Evolutionary conservation across 2,888 invertebrate genomes (phyloP), one percentile per base, ranked within the genome.

Genomic region (Hydriomena furcata): DNA sequence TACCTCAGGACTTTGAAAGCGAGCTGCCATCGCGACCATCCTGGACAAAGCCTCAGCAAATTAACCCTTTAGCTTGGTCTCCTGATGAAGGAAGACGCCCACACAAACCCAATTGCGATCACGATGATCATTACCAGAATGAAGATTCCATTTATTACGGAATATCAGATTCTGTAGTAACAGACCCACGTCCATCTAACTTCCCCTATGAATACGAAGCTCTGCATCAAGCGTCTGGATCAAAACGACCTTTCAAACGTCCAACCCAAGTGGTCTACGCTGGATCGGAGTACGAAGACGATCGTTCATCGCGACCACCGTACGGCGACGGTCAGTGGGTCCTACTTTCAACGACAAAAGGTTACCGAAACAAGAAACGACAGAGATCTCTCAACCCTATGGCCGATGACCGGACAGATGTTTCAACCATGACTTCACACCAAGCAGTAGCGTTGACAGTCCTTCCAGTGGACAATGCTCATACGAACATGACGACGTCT

Each of bases 321-420:
- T 89, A 91, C 52, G 94, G 94, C 0, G 94, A 95, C 52, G 95
- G 95, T 0, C 94, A 95, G 62, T 95, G 95, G 95, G 93, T 95
- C 1, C 81, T 95, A 1, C 78, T 95, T 5, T 95, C 95, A 0
- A 95, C 95, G 2, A 95, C 95, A 7, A 94, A 95, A 80, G 95
- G 95, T 0, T 95, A 95, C 68, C 92, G 93, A 52, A 91, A 91
- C 44, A 91, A 82, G 58, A 91, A 84, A 56, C 82, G 86, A 5
- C 89, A 91, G 62, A 74, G 88, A 60, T 87, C 91, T 7, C 61
- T 88, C 5, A 81, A 75, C 38, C 62, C 59, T 38, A 62, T 61
- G 12, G 62, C 73, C 21, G 74, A 76, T 13, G 82, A 84, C 28
- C 69, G 67, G 12, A 30, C 58, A 2, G 80, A 84, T 43, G 68